Percentiles rank a stretch among this genome's conserved stretches.
Conservation (phyloP, 2,797 vertebrate species). For the Knipowitschia caucasica region DNA sequence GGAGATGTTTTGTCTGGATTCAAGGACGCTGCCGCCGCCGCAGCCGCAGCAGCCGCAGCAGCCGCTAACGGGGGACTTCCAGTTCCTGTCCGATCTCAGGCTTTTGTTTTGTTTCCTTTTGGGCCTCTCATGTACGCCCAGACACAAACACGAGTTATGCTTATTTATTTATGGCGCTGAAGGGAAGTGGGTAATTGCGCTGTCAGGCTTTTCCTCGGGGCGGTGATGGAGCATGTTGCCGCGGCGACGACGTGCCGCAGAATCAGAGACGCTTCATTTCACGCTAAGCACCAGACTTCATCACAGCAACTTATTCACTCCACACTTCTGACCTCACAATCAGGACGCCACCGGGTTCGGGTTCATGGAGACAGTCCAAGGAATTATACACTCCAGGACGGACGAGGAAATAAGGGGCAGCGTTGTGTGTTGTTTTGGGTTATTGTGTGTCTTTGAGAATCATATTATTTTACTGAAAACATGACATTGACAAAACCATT, state of each 20-base stretch:
- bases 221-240: slow-evolving; percentile 47
- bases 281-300: slow-evolving; percentile 29
- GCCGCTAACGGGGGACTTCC: slow-evolving; percentile 20
- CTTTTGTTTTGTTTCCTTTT: slow-evolving; percentile 22
- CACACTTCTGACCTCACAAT: not conserved
- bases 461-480: no score
- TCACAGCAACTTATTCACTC: slow-evolving; percentile 9
- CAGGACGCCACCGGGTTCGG: not conserved
- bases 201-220: slow-evolving; percentile 47
- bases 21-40: not conserved
- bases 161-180: slow-evolving; percentile 50
- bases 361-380: not conserved
- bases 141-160: slow-evolving; percentile 49
- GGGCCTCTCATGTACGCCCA: slow-evolving; percentile 16
- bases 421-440: no score
- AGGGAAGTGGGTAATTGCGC: slow-evolving; percentile 62
- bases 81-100: slow-evolving; percentile 17
- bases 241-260: slow-evolving; percentile 45
- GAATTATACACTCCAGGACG: no score
- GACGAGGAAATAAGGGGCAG: not conserved
- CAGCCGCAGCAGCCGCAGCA: slow-evolving; percentile 1
- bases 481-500: no score
- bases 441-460: no score
- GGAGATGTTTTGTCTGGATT: slow-evolving; percentile 1
- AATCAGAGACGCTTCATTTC: slow-evolving; percentile 52